Percentiles rank a stretch among this genome's conserved stretches.
Conservation (phyloP, 2,888 invertebrate genomes). For the Autographa pulchrina region DNA sequence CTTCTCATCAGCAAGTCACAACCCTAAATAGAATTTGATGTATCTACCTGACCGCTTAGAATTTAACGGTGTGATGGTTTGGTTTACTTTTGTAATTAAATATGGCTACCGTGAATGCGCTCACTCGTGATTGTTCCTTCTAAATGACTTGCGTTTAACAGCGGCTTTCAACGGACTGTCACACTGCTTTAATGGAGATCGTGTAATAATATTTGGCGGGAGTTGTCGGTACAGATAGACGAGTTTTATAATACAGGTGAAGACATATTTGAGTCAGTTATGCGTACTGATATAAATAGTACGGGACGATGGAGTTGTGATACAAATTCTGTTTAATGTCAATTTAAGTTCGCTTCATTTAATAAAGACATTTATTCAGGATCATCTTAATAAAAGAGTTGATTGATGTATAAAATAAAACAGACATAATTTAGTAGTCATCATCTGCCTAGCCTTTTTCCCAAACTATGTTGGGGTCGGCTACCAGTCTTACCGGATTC, state of each 20-base stretch:
- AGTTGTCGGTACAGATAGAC: background rate
- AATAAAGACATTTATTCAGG: no score
- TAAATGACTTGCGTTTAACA: slow-evolving; percentile 49
- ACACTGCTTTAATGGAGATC: background rate
- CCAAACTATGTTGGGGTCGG: no score
- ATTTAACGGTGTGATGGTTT: slow-evolving; percentile 66
- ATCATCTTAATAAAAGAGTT: no score
- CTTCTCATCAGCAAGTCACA: background rate
- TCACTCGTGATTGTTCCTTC: slow-evolving; percentile 41
- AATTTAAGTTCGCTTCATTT: no score
- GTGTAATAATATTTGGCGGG: background rate
- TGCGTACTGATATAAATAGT: background rate
- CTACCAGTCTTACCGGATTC: no score
- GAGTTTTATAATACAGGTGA: background rate
- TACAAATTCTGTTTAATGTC: no score
- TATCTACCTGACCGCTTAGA: slow-evolving; percentile 62
- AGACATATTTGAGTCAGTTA: background rate
- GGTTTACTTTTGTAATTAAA: slow-evolving; percentile 65
- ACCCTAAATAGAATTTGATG: slow-evolving; percentile 54
- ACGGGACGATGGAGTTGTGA: background rate
- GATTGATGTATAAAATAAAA: no score
- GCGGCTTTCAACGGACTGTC: slow-evolving; percentile 1
- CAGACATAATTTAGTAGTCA: no score
- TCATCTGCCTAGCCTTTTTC: no score
- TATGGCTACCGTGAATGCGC: slow-evolving; percentile 56